A percentile compares a stretch with the other conserved stretches of the same genome.
Evolutionary conservation across 2,113 vertebrate genomes (phyloP).

Genomic region (Hepsetus odoe): DNA sequence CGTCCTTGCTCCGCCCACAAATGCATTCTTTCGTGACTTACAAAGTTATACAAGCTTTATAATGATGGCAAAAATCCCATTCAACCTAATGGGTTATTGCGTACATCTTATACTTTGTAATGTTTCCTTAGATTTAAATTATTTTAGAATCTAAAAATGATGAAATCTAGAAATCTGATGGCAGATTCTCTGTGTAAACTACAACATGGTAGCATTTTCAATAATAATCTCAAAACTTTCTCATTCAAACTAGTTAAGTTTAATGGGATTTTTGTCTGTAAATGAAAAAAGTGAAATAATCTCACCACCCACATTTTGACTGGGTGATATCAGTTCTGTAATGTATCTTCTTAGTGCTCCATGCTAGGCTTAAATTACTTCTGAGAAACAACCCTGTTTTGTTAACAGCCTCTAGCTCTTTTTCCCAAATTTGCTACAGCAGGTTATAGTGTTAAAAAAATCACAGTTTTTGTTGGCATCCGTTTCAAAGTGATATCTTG

Average conservation of each 20-base stretch:
- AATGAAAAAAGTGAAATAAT: no score
- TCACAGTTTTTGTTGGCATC: constrained; percentile 37
- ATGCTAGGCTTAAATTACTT: neutral
- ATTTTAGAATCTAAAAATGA: no score
- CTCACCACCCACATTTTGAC: no score
- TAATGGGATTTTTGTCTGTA: neutral
- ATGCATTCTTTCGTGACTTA: neutral
- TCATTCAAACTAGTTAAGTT: neutral
- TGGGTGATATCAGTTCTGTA: no score
- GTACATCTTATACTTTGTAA: no score
- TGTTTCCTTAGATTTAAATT: no score
- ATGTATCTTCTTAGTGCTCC: neutral
- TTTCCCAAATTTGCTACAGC: constrained; percentile 48
- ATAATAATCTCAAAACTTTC: no score
- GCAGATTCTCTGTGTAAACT: no score
- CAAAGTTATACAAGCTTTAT: neutral
- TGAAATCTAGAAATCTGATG: no score
- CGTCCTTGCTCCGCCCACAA: neutral
- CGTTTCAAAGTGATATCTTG: constrained; percentile 11
- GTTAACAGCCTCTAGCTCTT: constrained; percentile 13
- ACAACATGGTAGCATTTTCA: neutral
- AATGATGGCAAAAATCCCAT: no score
- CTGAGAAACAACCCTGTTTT: constrained; percentile 25
- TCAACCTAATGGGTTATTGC: no score
- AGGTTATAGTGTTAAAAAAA: constrained; percentile 33